Percentiles rank a stretch among this genome's conserved stretches.
Conservation (phyloP, 2,888 invertebrate species). For the Gryllus longicercus region DNA sequence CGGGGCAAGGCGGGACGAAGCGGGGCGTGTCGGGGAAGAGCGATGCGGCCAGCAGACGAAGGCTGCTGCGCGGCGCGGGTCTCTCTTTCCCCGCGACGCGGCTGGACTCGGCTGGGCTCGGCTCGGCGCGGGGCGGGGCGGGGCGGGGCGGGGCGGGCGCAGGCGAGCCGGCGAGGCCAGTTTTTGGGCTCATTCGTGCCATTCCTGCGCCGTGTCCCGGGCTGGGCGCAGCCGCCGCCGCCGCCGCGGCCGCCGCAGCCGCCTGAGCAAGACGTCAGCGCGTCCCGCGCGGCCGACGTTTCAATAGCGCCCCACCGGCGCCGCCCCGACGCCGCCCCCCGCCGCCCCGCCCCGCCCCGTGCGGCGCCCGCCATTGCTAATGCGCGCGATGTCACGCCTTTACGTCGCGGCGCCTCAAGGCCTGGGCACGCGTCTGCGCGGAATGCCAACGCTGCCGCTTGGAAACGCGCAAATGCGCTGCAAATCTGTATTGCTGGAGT, state of each 20-base stretch:
- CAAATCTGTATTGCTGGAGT: no score
- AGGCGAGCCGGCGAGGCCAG: neutral
- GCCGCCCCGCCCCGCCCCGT: no score
- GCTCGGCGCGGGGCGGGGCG: no score
- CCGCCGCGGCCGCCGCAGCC: neutral
- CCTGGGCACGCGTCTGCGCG: no score
- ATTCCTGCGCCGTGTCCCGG: neutral
- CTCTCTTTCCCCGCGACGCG: no score
- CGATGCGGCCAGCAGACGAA: neutral
- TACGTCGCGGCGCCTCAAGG: no score
- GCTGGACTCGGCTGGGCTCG: no score
- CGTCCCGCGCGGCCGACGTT: neutral
- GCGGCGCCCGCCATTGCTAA: no score
- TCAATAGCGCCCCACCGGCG: constrained; percentile 1
- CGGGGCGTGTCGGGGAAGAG: neutral
- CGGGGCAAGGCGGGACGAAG: neutral
- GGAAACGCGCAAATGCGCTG: no score
- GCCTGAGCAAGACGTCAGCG: constrained; percentile 17
- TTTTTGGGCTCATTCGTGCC: constrained; percentile 17
- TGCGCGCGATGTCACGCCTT: no score
- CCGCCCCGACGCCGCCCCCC: no score
- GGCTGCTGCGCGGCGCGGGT: neutral
- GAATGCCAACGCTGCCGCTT: no score
- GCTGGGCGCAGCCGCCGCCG: neutral
- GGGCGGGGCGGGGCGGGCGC: neutral